Evolutionary conservation across 2,888 invertebrate species (phyloP).

Genomic region (Chalcis sispes): DNA sequence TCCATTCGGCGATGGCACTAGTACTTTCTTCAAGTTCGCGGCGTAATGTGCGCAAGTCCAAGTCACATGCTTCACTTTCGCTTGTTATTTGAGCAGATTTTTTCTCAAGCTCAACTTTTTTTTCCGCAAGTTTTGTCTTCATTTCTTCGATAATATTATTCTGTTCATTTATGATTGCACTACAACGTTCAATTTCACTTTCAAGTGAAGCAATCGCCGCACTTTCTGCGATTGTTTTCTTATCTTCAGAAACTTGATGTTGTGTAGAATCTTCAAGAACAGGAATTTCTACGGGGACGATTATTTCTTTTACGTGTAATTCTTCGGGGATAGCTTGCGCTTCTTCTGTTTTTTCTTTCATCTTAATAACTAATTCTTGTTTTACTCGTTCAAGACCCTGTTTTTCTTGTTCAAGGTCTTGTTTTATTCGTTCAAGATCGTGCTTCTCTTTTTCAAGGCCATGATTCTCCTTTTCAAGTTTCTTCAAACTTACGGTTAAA

Average conservation of each 20-base stretch:
- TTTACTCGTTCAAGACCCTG: conserved; percentile 62
- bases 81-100: conserved; percentile 74
- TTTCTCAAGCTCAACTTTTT: conserved; percentile 66
- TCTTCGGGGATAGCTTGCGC: conserved; percentile 16
- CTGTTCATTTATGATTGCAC: conserved; percentile 80
- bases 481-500: conserved; percentile 61
- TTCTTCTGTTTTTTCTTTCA: conserved; percentile 65
- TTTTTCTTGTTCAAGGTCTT: conserved; percentile 76
- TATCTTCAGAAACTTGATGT: not conserved
- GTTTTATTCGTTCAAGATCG: conserved; percentile 69
- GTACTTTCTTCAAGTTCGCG: conserved; percentile 67
- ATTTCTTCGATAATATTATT: conserved; percentile 78
- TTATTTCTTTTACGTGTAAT: conserved; percentile 21
- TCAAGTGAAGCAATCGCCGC: conserved; percentile 65
- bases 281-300: not conserved
- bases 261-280: not conserved
- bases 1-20: conserved; percentile 68
- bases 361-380: conserved; percentile 74
- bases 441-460: conserved; percentile 66
- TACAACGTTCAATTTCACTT: conserved; percentile 75
- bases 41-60: conserved; percentile 61
- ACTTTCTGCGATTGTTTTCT: not conserved
- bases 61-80: conserved; percentile 58
- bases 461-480: conserved; percentile 75
- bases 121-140: conserved; percentile 78